Conservation (phyloP, 1,140 invertebrate species). For the Popillia japonica region DNA sequence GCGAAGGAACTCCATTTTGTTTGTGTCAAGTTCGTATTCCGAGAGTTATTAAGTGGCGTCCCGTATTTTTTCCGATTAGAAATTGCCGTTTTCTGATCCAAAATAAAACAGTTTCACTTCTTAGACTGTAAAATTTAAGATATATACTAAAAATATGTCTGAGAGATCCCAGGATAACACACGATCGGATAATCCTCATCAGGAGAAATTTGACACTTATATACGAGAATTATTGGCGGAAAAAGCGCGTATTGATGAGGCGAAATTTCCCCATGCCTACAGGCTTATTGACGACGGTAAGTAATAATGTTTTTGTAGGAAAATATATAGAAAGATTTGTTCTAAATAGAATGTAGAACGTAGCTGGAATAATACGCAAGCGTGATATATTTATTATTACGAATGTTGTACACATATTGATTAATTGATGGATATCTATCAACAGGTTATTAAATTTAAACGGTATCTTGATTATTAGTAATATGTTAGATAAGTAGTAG, state of each 20-base stretch:
- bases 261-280: conserved; percentile 73
- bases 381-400: not conserved
- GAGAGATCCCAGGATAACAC: not conserved
- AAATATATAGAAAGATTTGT: not conserved
- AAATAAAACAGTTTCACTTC: not conserved
- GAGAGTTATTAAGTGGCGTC: not conserved
- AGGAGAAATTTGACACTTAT: conserved; percentile 65
- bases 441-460: not conserved
- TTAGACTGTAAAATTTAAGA: not conserved
- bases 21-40: not conserved
- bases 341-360: not conserved
- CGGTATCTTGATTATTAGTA: too few relatives aligned
- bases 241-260: conserved; percentile 74
- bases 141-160: not conserved
- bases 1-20: not conserved
- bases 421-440: not conserved
- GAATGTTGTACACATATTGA: not conserved
- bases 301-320: not conserved
- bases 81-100: not conserved
- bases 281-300: conserved; percentile 77
- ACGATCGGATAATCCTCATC: not conserved
- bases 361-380: not conserved
- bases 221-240: conserved; percentile 77
- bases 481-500: too few relatives aligned
- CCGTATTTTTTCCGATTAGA: not conserved